Evolutionary conservation across 2,113 vertebrate genomes (phyloP), one percentile per base, ranked within the genome.

Genomic region (Corvus hawaiiensis): DNA sequence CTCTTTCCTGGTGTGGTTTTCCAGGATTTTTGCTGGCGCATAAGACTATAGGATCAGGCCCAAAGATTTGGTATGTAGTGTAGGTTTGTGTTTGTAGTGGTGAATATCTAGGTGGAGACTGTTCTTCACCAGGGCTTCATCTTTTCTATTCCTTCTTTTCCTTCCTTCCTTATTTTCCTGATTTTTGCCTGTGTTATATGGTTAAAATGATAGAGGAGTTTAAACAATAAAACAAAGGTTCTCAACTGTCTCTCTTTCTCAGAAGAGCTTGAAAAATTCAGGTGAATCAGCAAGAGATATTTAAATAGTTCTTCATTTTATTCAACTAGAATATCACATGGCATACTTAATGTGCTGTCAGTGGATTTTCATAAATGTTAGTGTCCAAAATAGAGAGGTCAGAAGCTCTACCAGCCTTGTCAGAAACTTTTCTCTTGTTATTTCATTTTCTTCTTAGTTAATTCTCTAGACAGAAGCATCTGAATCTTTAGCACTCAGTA

Each of bases 261-360:
- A 88, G 51, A 73, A 76, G 20, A 91, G 30, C 39, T 84, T 88
- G 56, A 89, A 88, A 88, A 94, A 66, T 68, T 80, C 64, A 90
- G 82, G 62, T 89, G 76, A 93, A 80, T 91, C 91, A 93, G 89
- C 87, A 80, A 75, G 56, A 11, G 4, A 44, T 87, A 91, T 86
- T 87, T 74, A 88, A 96, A 73, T 76, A 76, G 54, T 68, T 94
- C 33, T 77, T 86, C 18, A 61, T 90, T 91, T 95, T 84, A 83
- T 90, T 91, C 62, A 85, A 10, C 37, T 61, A n/a, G 37, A 63
- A 41, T 91, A 75, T 81, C 26, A 33, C 75, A 32, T 56, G 46
- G 30, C 39, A 59, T 81, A 59, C 19, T 41, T 69, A 83, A 71
- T 67, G 49, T 37, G 17, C 20, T 9, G 7, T 52, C 35, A 71